A percentile compares a stretch with the other conserved stretches of the same genome.
Conservation (phyloP, 2,113 vertebrate species). For the Prionailurus bengalensis region DNA sequence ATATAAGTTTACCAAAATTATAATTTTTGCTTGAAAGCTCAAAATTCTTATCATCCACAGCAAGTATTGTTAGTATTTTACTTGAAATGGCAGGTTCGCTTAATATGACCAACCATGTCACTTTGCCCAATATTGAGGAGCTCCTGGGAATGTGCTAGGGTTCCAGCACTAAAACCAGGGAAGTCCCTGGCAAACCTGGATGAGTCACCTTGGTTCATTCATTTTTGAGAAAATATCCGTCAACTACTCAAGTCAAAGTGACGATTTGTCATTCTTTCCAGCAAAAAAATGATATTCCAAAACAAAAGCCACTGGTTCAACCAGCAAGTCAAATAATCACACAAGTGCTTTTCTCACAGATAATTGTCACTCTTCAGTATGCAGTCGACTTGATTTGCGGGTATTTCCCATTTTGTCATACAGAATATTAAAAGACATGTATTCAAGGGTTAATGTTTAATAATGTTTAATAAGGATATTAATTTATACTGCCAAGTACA, state of each 20-base stretch:
- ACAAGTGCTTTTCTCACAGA: not conserved
- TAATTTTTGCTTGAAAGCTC: not conserved
- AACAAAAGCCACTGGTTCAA: not conserved
- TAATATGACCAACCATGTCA: not conserved
- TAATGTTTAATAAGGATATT: not conserved
- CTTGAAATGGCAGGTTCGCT: not conserved
- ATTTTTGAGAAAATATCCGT: slow-evolving; percentile 47
- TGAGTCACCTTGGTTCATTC: not conserved
- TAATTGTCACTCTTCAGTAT: not conserved
- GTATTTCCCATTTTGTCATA: not conserved
- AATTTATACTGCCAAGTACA: not conserved
- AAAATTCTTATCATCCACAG: not conserved
- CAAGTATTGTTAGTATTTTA: not conserved
- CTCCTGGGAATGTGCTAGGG: not conserved
- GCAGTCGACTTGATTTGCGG: not conserved
- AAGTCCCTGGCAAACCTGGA: not conserved
- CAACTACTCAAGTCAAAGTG: not conserved
- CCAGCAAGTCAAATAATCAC: not conserved
- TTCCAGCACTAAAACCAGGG: not conserved
- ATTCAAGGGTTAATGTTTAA: not conserved
- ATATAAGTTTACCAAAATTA: not conserved
- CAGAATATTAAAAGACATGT: slow-evolving; percentile 23
- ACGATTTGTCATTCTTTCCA: not conserved
- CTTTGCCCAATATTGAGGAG: not conserved
- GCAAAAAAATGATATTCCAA: not conserved